phyloP scores from a whole-genome alignment of 1,140 invertebrate genomes.

The Drosophila rhopaloa region DNA sequence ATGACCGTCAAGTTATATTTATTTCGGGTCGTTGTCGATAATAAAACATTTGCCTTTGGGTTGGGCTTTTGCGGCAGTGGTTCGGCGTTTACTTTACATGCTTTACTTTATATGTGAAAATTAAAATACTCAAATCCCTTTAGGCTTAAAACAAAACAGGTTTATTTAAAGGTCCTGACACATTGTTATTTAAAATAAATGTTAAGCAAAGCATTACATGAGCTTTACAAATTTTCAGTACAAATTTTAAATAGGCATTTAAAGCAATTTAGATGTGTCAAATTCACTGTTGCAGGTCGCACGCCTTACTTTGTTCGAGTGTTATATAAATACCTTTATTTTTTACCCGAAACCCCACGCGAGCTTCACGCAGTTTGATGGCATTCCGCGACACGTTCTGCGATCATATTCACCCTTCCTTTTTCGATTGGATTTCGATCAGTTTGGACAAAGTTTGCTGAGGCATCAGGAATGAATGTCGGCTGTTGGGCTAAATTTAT shows the following conservation, averaged over 20 bases:
- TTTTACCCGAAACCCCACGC: slow-evolving; percentile 27
- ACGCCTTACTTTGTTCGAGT: slow-evolving; percentile 8
- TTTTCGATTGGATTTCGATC: slow-evolving; percentile 52
- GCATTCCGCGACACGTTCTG: slow-evolving; percentile 47
- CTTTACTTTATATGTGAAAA: background rate
- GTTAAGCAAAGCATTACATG: too few species aligned
- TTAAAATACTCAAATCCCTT: too few species aligned
- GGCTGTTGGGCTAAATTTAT: slow-evolving; percentile 28
- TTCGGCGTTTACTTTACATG: background rate
- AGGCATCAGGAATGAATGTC: slow-evolving; percentile 25
- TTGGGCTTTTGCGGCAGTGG: slow-evolving; percentile 20
- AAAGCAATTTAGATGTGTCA: background rate
- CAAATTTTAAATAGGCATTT: background rate
- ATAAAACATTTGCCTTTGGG: slow-evolving; percentile 55
- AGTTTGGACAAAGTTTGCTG: slow-evolving; percentile 24
- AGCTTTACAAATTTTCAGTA: too few species aligned
- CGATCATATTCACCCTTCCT: slow-evolving; percentile 68
- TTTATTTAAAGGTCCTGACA: too few species aligned
- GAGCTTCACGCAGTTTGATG: slow-evolving; percentile 29
- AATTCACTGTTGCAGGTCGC: slow-evolving; percentile 17
- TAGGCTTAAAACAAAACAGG: too few species aligned
- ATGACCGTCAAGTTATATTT: slow-evolving; percentile 51
- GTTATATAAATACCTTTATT: slow-evolving; percentile 22
- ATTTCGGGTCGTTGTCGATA: slow-evolving; percentile 48
- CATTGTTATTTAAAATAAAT: too few species aligned